Evolutionary conservation across 1,140 invertebrate genomes (phyloP).

Genomic region (Chelonus insularis): DNA sequence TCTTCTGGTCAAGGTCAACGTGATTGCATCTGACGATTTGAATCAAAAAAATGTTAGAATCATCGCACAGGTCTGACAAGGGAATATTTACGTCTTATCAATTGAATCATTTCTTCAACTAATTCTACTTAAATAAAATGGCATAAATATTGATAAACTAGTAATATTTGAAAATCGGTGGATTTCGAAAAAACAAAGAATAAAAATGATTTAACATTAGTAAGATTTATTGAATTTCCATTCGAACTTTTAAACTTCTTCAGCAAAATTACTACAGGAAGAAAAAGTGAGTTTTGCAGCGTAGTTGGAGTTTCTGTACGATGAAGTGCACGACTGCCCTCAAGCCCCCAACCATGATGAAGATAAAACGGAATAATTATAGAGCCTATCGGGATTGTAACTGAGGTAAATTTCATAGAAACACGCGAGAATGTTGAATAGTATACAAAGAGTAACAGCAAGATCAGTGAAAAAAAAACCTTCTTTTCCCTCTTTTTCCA

Average conservation of each 20-base stretch:
- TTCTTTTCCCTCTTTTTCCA: not conserved
- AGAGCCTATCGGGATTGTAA: constrained; percentile 56
- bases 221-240: constrained; percentile 7
- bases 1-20: too few species aligned
- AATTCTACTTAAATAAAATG: too few species aligned
- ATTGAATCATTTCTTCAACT: too few species aligned
- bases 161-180: not conserved
- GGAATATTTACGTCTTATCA: too few species aligned
- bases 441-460: constrained; percentile 8
- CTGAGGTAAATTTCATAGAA: constrained; percentile 55
- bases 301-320: not conserved
- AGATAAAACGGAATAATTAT: constrained; percentile 61
- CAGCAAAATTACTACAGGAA: not conserved
- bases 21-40: too few species aligned
- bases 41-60: too few species aligned
- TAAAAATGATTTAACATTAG: not conserved
- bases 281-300: not conserved
- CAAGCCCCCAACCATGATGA: constrained; percentile 44
- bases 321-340: not conserved
- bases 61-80: too few species aligned
- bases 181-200: not conserved
- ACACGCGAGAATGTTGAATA: constrained; percentile 54
- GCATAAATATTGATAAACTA: too few species aligned
- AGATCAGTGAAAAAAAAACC: not conserved
- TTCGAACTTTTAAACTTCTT: not conserved